Conservation (phyloP, 2,113 vertebrate genomes). For the Upupa epops region DNA sequence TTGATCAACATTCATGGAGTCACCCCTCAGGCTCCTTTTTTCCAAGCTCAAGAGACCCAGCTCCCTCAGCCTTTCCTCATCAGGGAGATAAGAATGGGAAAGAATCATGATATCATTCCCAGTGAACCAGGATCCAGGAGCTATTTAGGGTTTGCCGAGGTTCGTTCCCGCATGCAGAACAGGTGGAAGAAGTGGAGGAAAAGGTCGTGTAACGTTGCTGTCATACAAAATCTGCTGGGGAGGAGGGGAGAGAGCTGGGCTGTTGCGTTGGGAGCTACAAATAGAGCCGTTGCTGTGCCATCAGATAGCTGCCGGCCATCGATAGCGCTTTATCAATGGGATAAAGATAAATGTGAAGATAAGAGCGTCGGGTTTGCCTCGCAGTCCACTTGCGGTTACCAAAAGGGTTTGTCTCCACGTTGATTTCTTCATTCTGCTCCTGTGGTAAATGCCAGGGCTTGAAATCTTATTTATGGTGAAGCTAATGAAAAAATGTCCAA, state of each 20-base stretch:
- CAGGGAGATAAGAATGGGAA: no score
- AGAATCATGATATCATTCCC: not conserved
- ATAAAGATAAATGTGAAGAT: slow-evolving; percentile 67
- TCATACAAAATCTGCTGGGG: not conserved
- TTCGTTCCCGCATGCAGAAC: not conserved
- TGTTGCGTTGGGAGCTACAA: not conserved
- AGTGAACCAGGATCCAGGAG: rapidly evolving
- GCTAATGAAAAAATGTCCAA: slow-evolving; percentile 38
- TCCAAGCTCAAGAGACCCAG: no score
- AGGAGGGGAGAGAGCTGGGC: not conserved
- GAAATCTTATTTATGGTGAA: slow-evolving; percentile 64
- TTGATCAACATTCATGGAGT: no score
- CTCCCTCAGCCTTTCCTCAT: no score
- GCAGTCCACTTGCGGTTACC: slow-evolving; percentile 58
- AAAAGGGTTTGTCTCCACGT: slow-evolving; percentile 20
- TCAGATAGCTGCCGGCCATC: slow-evolving; percentile 53
- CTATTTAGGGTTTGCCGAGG: not conserved
- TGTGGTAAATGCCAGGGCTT: slow-evolving; percentile 48
- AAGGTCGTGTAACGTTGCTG: not conserved
- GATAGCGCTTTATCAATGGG: slow-evolving; percentile 58
- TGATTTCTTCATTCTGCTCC: slow-evolving; percentile 52
- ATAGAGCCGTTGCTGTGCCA: slow-evolving; percentile 48
- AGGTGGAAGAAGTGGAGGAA: not conserved
- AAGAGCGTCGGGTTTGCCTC: slow-evolving; percentile 47
- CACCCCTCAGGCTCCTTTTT: no score